Evolutionary conservation across 2,113 vertebrate genomes (phyloP).

Genomic region (Hyperopisus bebe): DNA sequence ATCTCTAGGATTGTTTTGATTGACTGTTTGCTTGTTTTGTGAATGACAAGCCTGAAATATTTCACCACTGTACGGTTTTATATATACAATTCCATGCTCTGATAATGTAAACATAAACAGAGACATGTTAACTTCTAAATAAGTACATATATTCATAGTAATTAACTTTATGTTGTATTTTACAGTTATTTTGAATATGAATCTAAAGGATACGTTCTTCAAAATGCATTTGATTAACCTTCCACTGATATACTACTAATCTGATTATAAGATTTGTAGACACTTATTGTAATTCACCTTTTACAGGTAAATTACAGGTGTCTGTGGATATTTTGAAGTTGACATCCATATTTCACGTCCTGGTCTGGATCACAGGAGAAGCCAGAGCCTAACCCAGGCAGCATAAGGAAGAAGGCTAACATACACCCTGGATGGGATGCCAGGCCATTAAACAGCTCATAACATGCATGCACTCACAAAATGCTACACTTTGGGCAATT

Average conservation of each 20-base stretch:
- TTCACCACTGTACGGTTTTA: background rate
- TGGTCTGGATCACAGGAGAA: background rate
- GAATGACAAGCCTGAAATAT: background rate
- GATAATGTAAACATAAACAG: background rate
- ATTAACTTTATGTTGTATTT: background rate
- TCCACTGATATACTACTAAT: background rate
- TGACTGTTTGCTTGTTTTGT: background rate
- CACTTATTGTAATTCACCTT: constrained; percentile 35
- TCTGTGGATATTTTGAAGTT: constrained; percentile 43
- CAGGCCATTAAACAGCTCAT: background rate
- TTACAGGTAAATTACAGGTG: constrained; percentile 23
- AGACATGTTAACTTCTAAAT: background rate
- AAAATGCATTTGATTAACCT: background rate
- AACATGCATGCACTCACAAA: background rate
- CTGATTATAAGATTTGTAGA: constrained; percentile 3
- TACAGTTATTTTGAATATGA: background rate
- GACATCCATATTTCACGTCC: background rate
- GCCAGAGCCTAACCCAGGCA: background rate
- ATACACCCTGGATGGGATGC: background rate
- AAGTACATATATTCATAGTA: background rate
- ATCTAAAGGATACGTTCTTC: background rate
- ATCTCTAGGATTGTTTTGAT: background rate
- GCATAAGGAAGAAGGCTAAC: background rate
- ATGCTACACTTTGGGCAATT: background rate
- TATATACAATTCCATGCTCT: background rate